phyloP scores from a whole-genome alignment of 2,888 invertebrate species.

The Ophion obscuratus region DNA sequence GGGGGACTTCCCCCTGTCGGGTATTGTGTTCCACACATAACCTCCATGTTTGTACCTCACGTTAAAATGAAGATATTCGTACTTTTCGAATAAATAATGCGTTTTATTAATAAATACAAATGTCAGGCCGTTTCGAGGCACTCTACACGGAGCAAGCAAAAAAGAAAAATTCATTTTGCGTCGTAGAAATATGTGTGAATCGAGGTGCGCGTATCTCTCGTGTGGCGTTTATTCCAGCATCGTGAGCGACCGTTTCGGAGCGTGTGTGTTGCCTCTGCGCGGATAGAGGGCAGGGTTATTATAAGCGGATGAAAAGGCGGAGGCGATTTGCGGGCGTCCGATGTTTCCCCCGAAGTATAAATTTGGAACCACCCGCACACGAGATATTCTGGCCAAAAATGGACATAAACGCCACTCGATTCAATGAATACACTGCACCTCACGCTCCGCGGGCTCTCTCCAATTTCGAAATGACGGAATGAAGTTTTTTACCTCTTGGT shows the following conservation, averaged over 20 bases:
- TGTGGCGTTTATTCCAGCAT: conserved; percentile 41
- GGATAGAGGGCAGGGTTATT: conserved; percentile 56
- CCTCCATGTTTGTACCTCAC: too few relatives aligned
- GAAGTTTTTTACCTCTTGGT: background rate
- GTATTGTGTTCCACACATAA: too few relatives aligned
- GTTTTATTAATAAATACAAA: too few relatives aligned
- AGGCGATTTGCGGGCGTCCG: conserved; percentile 50
- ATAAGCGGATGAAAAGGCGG: conserved; percentile 61
- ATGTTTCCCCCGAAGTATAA: conserved; percentile 47
- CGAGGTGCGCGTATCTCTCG: background rate
- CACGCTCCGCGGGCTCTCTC: background rate
- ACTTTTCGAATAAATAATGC: too few relatives aligned
- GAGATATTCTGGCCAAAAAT: conserved; percentile 64
- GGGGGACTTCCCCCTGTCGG: too few relatives aligned
- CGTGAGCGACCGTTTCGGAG: conserved; percentile 55
- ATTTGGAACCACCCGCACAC: conserved; percentile 62
- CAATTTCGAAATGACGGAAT: background rate
- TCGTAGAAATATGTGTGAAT: background rate
- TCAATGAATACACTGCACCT: background rate
- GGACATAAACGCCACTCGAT: conserved; percentile 42
- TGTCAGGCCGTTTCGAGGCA: too few relatives aligned
- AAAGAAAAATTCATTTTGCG: background rate
- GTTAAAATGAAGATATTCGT: too few relatives aligned
- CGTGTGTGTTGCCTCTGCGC: conserved; percentile 25
- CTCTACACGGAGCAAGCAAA: background rate